These are phyloP conservation scores for Anolis apletophallus DNA, from an alignment of 2,797 vertebrate genomes.

Conservation along the genomic window DNA sequence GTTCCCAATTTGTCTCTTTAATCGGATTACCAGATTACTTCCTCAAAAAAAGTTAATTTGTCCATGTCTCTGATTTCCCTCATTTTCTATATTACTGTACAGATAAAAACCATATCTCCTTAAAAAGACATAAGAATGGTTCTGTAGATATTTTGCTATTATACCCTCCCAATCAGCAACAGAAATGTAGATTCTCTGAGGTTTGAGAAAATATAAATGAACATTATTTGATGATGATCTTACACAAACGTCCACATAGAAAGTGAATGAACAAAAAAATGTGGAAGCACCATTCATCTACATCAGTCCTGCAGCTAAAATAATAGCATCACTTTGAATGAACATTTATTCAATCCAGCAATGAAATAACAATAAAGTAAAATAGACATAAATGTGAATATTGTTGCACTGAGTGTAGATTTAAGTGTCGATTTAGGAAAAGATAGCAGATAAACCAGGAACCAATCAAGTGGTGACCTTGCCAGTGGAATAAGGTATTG, in stretches of 20 bases:
- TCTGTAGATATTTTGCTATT: not conserved
- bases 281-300: not conserved
- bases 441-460: conserved; percentile 16
- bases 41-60: too few relatives aligned
- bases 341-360: not conserved
- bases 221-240: conserved; percentile 1
- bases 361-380: conserved; percentile 32
- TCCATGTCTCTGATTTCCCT: too few relatives aligned
- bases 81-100: not conserved
- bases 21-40: too few relatives aligned
- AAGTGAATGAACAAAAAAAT: not conserved
- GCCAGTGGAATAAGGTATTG: not conserved
- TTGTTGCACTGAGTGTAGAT: not conserved
- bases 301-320: not conserved
- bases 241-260: not conserved
- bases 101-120: not conserved
- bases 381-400: conserved; percentile 7
- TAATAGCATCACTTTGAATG: not conserved
- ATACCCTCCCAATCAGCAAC: not conserved
- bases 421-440: conserved; percentile 7
- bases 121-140: not conserved
- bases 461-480: conserved; percentile 20
- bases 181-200: not conserved
- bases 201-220: not conserved
- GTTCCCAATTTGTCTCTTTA: too few relatives aligned